phyloP scores from a whole-genome alignment of 2,113 vertebrate genomes.

The Columba janthina region DNA sequence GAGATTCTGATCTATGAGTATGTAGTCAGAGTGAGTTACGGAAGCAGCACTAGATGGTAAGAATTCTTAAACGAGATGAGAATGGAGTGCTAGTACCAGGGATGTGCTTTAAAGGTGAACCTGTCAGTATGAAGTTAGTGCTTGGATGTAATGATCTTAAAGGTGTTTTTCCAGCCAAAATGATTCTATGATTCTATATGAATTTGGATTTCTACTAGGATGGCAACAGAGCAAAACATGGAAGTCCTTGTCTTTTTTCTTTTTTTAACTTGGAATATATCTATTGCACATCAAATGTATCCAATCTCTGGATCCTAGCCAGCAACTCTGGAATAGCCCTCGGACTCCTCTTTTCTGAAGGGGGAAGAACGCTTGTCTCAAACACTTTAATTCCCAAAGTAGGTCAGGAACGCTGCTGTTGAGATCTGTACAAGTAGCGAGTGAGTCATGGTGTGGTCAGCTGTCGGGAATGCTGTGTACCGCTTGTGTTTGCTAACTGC shows the following conservation, averaged over 20 bases:
- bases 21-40: background rate
- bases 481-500: background rate
- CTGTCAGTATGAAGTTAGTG: too few relatives aligned
- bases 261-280: background rate
- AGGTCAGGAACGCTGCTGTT: conserved; percentile 11
- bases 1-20: background rate
- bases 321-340: background rate
- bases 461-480: background rate
- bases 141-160: too few relatives aligned
- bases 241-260: background rate
- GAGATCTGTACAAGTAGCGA: background rate
- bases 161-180: too few relatives aligned
- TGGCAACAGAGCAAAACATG: background rate
- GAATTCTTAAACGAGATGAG: background rate
- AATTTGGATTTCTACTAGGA: background rate
- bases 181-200: background rate
- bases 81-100: background rate
- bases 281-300: background rate
- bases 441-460: background rate
- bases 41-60: background rate
- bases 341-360: background rate
- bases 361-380: background rate
- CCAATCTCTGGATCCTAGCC: background rate
- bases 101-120: background rate
- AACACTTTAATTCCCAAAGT: conserved; percentile 15